Conservation (phyloP, 2,797 vertebrate genomes). For the Micromesistius poutassou region DNA sequence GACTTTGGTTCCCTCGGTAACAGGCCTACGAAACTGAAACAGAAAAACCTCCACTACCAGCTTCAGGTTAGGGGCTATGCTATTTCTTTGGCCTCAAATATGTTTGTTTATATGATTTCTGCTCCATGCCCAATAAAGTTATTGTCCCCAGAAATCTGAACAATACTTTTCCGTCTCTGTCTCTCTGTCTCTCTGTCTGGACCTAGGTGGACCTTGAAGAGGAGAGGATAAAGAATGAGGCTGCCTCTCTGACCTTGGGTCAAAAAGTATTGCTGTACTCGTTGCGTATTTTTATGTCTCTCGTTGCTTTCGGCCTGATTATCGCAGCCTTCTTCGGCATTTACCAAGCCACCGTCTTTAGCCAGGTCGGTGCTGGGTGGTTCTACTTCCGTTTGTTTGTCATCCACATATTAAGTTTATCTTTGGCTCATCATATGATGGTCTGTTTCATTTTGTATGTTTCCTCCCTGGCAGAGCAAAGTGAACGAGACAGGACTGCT, state of each 20-base stretch:
- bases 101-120: neutral
- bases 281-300: constrained; percentile 59
- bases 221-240: constrained; percentile 58
- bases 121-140: neutral
- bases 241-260: constrained; percentile 65
- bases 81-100: neutral
- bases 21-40: constrained; percentile 72
- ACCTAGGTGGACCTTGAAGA: constrained; percentile 85
- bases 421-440: neutral
- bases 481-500: constrained; percentile 44
- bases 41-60: constrained; percentile 77
- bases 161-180: neutral
- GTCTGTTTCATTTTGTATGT: neutral
- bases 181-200: neutral
- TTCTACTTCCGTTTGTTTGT: neutral
- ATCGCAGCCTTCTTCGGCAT: constrained; percentile 72
- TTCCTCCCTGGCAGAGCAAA: constrained; percentile 36
- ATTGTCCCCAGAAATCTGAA: neutral
- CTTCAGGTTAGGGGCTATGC: constrained; percentile 74
- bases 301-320: constrained; percentile 69
- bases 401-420: neutral
- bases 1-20: constrained; percentile 78
- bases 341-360: constrained; percentile 63
- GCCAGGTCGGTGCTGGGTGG: constrained; percentile 64
- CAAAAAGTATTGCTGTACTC: constrained; percentile 66